A percentile compares a stretch with the other conserved stretches of the same genome.
These are phyloP conservation scores for Folsomia candida DNA, from an alignment of 2,888 invertebrate genomes.

Conservation along the genomic window DNA sequence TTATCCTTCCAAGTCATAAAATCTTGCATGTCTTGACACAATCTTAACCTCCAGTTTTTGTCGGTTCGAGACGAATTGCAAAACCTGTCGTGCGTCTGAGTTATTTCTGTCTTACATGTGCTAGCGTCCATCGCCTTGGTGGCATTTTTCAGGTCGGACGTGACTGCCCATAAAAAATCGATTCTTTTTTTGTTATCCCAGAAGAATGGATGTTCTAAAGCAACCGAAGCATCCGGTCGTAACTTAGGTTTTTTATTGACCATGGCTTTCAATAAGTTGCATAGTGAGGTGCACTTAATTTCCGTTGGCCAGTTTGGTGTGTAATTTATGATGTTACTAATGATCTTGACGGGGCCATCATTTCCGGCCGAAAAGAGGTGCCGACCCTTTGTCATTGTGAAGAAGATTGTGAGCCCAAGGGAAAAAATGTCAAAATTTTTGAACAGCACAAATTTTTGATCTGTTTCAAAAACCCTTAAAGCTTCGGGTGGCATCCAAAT, in stretches of 20 bases:
- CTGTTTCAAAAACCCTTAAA: not conserved
- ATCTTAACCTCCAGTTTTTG: not conserved
- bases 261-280: not conserved
- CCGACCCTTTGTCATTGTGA: not conserved
- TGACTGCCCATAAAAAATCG: not conserved
- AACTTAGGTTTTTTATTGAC: not conserved
- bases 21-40: not conserved
- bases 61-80: not conserved
- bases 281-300: not conserved
- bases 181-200: not conserved
- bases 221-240: not conserved
- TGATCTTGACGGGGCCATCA: not conserved
- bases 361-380: not conserved
- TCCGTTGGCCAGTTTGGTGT: not conserved
- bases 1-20: not conserved
- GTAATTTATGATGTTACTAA: not conserved
- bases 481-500: not conserved
- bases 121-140: not conserved
- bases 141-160: not conserved
- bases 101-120: not conserved
- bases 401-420: not conserved
- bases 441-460: not conserved
- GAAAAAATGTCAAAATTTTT: not conserved
- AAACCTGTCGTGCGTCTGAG: not conserved
- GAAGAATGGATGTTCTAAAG: conserved; percentile 2